Base-by-base conservation (phyloP, 2,797 vertebrate genomes). In the Aythya fuligula region DNA sequence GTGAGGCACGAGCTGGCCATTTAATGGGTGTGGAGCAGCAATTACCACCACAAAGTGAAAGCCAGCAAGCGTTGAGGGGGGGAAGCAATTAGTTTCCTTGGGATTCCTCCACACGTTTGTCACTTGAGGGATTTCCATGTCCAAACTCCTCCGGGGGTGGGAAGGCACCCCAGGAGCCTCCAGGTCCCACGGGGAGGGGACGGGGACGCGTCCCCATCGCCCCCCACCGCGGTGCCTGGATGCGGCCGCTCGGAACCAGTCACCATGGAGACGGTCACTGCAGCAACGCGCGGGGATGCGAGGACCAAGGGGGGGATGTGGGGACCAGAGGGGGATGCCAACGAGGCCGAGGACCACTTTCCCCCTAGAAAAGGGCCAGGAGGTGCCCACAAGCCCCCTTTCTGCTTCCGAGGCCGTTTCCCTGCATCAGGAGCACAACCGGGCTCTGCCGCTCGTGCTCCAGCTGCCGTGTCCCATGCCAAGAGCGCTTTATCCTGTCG, bases 211-310 rank as follows among this genome's bases (percentile, higher is more conserved):
- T 74, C 49, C 78, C 81, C 58, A 8, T 4, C 11, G 56, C 19
- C 51, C 34, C 57, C 32, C 39, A 67, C 24, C 1, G 4, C 16
- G 65, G 61, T 90, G 17, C 87, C 5, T 7, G 41, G 94, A 91
- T 89, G 91, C 8, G 2, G 84, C 69, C 17, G 66, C 41, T 90
- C 79, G 7, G 71, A 89, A 17, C 49, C 4, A 1, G 67, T 97
- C 91, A 95, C 95, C 95, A 95, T 97, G 95, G 88, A 96, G 83
- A 95, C 22, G 0, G 92, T 94, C 93, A 85, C 93, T 57, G 25
- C 72, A 66, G 91, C 83, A 87, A 87, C 82, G 0, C 32, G 73
- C 66, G 61, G 39, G 70, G 91, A 47, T 27, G 58, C 0, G 1
- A 17, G 18, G 38, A 28, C 27, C 6, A 28, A 28, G 21, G 47